phyloP scores from a whole-genome alignment of 2,113 vertebrate genomes.

The Chaetorhynchus papuensis region DNA sequence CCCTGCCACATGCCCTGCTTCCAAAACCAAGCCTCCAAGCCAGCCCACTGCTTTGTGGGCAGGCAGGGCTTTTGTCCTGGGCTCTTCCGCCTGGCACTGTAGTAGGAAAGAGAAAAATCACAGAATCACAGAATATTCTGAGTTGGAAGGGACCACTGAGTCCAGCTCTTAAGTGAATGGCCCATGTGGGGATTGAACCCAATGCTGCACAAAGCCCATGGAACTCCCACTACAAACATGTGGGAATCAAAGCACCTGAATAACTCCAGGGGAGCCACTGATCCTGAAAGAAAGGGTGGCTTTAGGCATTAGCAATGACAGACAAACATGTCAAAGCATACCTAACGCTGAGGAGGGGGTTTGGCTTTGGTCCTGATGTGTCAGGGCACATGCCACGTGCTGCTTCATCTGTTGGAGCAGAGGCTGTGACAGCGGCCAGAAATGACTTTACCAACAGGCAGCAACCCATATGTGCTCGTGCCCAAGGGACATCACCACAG shows the following conservation, averaged over 20 bases:
- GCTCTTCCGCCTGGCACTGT: not conserved
- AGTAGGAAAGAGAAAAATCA: not conserved
- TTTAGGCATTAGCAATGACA: not conserved
- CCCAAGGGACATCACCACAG: not conserved
- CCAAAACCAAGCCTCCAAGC: not conserved
- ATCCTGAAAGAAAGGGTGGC: not conserved
- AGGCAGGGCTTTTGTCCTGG: not conserved
- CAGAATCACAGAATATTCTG: not conserved
- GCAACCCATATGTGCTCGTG: accelerated
- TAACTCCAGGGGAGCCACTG: not conserved
- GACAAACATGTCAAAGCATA: not conserved
- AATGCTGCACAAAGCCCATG: not conserved
- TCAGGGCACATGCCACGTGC: not conserved
- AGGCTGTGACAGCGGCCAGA: not conserved
- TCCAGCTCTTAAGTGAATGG: not conserved
- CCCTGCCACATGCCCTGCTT: not conserved
- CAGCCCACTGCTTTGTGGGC: not conserved
- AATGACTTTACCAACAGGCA: not conserved
- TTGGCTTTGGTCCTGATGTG: not conserved
- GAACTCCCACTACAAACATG: accelerated
- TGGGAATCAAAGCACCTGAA: not conserved
- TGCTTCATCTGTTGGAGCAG: not conserved
- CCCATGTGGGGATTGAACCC: not conserved
- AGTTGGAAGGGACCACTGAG: not conserved
- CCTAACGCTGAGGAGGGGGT: not conserved